Base-by-base conservation (phyloP, 2,888 invertebrate species). In the Reticulitermes lucifugus region DNA sequence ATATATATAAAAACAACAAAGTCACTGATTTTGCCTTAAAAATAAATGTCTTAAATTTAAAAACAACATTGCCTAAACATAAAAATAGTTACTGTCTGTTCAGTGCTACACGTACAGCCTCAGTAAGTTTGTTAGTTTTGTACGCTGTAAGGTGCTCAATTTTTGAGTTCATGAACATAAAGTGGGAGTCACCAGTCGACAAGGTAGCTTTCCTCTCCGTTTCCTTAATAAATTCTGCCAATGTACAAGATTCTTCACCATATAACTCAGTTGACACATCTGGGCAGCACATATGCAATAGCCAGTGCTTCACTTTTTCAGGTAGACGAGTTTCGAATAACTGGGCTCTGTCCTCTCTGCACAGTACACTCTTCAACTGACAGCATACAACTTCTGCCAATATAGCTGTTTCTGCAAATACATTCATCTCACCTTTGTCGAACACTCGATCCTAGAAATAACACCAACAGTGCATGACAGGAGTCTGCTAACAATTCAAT, bases 371-470 rank as follows among this genome's bases (percentile, higher is more conserved):
- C 25, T 81, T 81, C 25, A 85, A 43, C n/a, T 83, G 83, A 22
- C 65, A 43, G 25, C 79, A 80, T 10, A 86, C 89, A 0, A 89
- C 89, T 82, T 87, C 88, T 0, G 90, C 90, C 90, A 92, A 91
- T 10, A 91, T 87, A 0, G 91, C 89, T 85, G 92, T 93, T 90
- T 95, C 95, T 75, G 93, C 90, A 88, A 91, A 93, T 73, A 92
- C 91, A 89, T 94, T 95, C 86, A 92, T 91, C 88, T 94, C 94
- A 86, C 93, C 94, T 88, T 93, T 93, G 87, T 95, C 94, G 89
- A 95, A 95, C 0, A 94, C 93, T 88, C 94, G 91, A 80, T 92
- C 92, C 92, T 93, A 91, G 77, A 91, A 90, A 86, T 85, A 84
- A 85, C 6, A 73, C 41, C 10, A 70, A 70, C 25, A 70, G 25